These are phyloP conservation scores for Xestia rhomboidea DNA, from an alignment of 2,888 invertebrate genomes.

Conservation along the genomic window DNA sequence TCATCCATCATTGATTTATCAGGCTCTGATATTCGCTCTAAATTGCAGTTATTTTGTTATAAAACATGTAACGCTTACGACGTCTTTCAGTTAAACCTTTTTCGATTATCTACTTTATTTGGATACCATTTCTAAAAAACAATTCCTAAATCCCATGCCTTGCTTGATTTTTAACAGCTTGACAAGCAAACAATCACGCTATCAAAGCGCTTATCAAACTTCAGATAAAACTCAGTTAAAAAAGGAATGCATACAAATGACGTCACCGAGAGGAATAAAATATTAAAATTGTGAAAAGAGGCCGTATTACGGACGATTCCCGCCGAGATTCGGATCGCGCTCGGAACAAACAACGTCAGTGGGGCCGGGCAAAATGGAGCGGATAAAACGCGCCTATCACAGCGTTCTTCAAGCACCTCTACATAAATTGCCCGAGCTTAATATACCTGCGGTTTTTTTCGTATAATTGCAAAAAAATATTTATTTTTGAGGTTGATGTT, in stretches of 20 bases:
- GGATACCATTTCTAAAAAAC: background rate
- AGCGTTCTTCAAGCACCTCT: constrained; percentile 60
- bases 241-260: constrained; percentile 58
- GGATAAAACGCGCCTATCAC: constrained; percentile 67
- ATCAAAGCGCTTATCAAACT: constrained; percentile 26
- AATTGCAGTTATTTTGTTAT: background rate
- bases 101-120: constrained; percentile 4
- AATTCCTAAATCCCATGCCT: background rate
- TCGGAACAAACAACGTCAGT: constrained; percentile 67
- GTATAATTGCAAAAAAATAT: constrained; percentile 41
- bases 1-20: constrained; percentile 3
- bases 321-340: constrained; percentile 64
- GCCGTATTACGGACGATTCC: constrained; percentile 62
- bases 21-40: background rate
- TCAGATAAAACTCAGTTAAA: constrained; percentile 21
- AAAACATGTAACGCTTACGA: background rate
- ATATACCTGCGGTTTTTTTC: constrained; percentile 55
- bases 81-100: background rate
- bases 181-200: constrained; percentile 18
- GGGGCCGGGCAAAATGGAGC: constrained; percentile 66
- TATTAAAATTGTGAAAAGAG: constrained; percentile 67
- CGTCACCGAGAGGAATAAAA: constrained; percentile 60
- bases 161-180: background rate
- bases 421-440: constrained; percentile 63
- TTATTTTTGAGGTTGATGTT: background rate